Evolutionary conservation across 2,888 invertebrate species (phyloP).

Genomic region (Athripsodes cinereus): DNA sequence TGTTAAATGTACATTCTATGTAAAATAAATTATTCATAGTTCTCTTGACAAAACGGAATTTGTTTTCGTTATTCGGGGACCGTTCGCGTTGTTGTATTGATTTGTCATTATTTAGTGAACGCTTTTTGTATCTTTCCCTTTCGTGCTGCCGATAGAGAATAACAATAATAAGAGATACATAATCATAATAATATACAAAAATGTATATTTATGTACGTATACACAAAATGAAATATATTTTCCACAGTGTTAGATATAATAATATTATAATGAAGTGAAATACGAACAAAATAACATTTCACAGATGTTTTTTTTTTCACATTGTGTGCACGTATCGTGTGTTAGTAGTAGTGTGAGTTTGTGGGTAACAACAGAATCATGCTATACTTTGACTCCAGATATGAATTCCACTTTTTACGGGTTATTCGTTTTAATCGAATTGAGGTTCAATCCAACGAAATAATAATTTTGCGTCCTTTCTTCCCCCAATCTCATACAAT

Average conservation of each 20-base stretch:
- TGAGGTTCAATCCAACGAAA: constrained; percentile 2
- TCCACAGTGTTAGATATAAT: too few relatives aligned
- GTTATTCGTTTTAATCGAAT: constrained; percentile 15
- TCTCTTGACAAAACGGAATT: not conserved
- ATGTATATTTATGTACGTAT: too few relatives aligned
- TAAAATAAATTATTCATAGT: constrained; percentile 2
- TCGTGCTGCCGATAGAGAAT: not conserved
- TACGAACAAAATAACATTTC: too few relatives aligned
- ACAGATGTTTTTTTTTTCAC: too few relatives aligned
- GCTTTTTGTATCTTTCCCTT: not conserved
- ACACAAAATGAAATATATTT: too few relatives aligned
- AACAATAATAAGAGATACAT: not conserved
- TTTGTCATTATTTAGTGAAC: constrained; percentile 1
- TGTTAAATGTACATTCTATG: not conserved
- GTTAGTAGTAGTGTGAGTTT: too few relatives aligned
- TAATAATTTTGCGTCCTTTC: not conserved
- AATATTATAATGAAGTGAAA: too few relatives aligned
- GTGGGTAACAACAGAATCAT: too few relatives aligned
- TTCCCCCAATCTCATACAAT: not conserved
- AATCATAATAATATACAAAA: too few relatives aligned
- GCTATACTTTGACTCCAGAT: not conserved
- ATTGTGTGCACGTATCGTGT: too few relatives aligned
- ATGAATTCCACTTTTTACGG: constrained; percentile 10
- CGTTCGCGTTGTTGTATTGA: constrained; percentile 1
- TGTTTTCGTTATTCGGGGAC: not conserved